Percentiles rank a stretch among this genome's conserved stretches.
phyloP scores from a whole-genome alignment of 2,888 invertebrate species.

The Marasmarcha lunaedactyla region DNA sequence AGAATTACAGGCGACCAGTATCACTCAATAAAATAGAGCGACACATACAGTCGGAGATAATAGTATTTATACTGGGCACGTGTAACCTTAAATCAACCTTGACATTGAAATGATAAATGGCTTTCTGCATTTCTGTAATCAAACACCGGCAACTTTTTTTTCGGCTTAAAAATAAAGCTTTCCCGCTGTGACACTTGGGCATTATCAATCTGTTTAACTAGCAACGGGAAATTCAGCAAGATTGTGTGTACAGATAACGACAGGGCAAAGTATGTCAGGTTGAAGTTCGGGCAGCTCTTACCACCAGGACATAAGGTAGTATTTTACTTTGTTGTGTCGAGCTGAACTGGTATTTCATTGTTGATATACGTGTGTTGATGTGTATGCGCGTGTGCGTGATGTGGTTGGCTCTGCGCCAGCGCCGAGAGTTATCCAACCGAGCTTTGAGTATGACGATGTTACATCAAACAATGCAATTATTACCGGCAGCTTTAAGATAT shows the following conservation, averaged over 20 bases:
- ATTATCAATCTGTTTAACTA: constrained; percentile 64
- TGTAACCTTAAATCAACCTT: constrained; percentile 66
- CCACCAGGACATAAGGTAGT: no score
- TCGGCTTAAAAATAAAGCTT: constrained; percentile 44
- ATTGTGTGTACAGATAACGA: no score
- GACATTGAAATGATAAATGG: constrained; percentile 62
- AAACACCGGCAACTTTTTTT: constrained; percentile 28
- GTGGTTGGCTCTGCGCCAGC: constrained; percentile 4
- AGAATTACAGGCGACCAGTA: constrained; percentile 11
- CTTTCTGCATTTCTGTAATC: constrained; percentile 45
- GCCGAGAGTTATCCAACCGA: constrained; percentile 18
- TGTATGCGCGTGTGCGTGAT: constrained; percentile 21
- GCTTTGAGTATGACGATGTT: not conserved
- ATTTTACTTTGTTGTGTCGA: no score
- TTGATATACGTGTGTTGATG: constrained; percentile 13
- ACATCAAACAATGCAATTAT: constrained; percentile 6
- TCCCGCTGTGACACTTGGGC: constrained; percentile 55
- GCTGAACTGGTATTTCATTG: constrained; percentile 16
- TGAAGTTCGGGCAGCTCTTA: no score
- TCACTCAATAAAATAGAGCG: constrained; percentile 30
- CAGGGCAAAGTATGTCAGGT: constrained; percentile 12
- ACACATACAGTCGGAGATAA: constrained; percentile 25
- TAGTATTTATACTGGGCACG: constrained; percentile 43
- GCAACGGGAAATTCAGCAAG: constrained; percentile 35
- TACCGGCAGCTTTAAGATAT: not conserved